Conservation (phyloP, 2,797 vertebrate species). For the Rhadinocentrus ornatus region DNA sequence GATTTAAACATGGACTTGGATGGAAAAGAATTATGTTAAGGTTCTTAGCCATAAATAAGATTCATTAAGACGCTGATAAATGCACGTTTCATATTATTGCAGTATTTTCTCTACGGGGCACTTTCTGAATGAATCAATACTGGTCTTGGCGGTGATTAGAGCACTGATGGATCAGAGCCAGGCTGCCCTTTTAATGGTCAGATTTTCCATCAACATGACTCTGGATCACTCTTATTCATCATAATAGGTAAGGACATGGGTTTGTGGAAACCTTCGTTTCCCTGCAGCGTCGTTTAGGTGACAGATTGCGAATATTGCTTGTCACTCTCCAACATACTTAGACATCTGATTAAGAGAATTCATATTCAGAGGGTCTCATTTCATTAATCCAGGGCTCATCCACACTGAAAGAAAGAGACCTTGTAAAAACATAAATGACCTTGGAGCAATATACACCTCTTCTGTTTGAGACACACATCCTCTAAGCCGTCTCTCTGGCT, state of each 20-base stretch:
- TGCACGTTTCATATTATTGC: constrained; percentile 75
- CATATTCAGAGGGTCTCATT: constrained; percentile 68
- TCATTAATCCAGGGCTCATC: constrained; percentile 72
- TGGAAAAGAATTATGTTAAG: constrained; percentile 66
- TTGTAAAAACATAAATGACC: constrained; percentile 75
- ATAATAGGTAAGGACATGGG: constrained; percentile 78
- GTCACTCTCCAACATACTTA: constrained; percentile 69
- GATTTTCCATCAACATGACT: constrained; percentile 82
- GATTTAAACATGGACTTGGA: constrained; percentile 58
- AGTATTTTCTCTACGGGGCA: constrained; percentile 76
- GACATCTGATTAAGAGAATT: constrained; percentile 68
- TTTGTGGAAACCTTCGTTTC: constrained; percentile 72
- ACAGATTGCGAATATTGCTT: constrained; percentile 68
- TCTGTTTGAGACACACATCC: constrained; percentile 36
- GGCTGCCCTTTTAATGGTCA: constrained; percentile 77
- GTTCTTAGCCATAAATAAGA: constrained; percentile 78
- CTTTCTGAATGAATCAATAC: constrained; percentile 84
- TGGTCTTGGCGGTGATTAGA: constrained; percentile 77
- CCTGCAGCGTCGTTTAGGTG: constrained; percentile 73
- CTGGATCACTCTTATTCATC: constrained; percentile 78
- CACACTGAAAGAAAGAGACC: constrained; percentile 69
- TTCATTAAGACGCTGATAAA: constrained; percentile 79
- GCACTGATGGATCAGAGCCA: constrained; percentile 80
- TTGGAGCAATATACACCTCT: constrained; percentile 67
- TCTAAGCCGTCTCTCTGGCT: constrained; percentile 6